Percentiles rank a stretch among this genome's conserved stretches.
Conservation (phyloP, 2,797 vertebrate species). For the Sebastes taczanowskii region DNA sequence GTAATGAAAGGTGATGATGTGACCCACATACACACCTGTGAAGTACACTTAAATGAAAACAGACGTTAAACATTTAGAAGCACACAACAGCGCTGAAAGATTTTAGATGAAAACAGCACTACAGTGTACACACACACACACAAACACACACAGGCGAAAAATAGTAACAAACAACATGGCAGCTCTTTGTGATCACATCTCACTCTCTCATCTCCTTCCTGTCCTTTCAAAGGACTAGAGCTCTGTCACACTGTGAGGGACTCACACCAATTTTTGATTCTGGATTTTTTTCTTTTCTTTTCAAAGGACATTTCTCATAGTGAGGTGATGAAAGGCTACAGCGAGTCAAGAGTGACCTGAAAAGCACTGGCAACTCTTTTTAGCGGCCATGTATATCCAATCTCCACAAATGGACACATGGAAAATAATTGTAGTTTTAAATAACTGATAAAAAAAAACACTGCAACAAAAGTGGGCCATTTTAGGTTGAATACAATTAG, state of each 20-base stretch:
- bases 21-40: slow-evolving; percentile 34
- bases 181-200: neutral
- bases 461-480: neutral
- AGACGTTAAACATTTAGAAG: neutral
- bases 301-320: neutral
- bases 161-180: neutral
- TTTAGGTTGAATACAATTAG: neutral
- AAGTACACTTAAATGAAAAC: neutral
- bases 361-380: neutral
- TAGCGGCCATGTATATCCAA: neutral
- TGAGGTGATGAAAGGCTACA: slow-evolving; percentile 7
- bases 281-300: neutral
- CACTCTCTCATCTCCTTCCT: neutral
- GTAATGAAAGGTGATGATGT: slow-evolving; percentile 28
- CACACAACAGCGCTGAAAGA: neutral
- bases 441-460: neutral
- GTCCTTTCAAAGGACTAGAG: slow-evolving; percentile 14
- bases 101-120: neutral
- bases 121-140: neutral
- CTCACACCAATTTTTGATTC: neutral
- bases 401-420: neutral
- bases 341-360: slow-evolving; percentile 10
- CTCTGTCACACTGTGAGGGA: slow-evolving; percentile 5
- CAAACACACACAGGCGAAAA: neutral
- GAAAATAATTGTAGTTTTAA: neutral